Evolutionary conservation across 2,113 vertebrate genomes (phyloP).

Genomic region (Stercorarius parasiticus): DNA sequence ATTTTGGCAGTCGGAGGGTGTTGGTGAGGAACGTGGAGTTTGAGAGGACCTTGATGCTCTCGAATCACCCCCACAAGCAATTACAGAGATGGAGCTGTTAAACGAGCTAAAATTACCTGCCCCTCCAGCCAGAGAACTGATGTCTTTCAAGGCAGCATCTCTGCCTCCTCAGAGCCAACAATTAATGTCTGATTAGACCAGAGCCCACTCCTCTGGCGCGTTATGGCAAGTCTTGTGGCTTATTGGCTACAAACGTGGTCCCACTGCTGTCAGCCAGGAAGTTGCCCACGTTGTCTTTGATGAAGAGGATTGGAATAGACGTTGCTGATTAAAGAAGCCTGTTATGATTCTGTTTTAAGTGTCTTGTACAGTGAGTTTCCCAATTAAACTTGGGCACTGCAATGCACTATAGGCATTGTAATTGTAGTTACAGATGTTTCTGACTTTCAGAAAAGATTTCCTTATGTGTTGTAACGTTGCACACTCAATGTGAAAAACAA

Average conservation of each 20-base stretch:
- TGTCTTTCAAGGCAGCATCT: not conserved
- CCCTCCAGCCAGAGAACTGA: not conserved
- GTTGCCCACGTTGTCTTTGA: not conserved
- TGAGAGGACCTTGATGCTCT: not conserved
- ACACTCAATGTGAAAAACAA: constrained; percentile 8
- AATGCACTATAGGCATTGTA: constrained; percentile 3
- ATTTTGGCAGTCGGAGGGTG: not conserved
- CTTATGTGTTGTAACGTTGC: constrained; percentile 16
- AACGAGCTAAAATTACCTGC: not conserved
- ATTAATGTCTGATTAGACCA: not conserved
- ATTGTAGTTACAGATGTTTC: constrained; percentile 49
- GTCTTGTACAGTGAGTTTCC: constrained; percentile 6
- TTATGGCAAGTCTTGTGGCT: not conserved
- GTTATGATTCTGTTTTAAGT: not conserved
- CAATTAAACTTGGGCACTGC: constrained; percentile 29
- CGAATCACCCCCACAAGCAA: not conserved
- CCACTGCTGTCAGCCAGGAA: not conserved
- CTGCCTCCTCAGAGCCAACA: not conserved
- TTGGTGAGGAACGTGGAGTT: not conserved
- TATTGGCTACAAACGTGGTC: not conserved
- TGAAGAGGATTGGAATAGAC: not conserved
- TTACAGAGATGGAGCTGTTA: not conserved
- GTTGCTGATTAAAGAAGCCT: not conserved
- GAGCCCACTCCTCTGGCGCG: not conserved
- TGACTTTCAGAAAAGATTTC: constrained; percentile 53